Conservation (phyloP, 1,140 invertebrate species). For the Drosophila rufa region DNA sequence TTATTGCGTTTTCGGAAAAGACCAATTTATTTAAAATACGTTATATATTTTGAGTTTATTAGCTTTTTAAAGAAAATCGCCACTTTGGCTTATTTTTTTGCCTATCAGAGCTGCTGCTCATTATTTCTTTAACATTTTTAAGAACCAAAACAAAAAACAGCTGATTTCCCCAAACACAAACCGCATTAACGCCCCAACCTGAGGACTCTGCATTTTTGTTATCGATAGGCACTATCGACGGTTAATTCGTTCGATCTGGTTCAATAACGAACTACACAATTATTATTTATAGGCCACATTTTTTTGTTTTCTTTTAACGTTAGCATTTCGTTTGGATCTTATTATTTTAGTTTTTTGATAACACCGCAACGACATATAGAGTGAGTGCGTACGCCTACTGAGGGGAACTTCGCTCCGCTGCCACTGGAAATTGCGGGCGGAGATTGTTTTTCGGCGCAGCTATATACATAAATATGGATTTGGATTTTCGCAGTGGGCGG, state of each 20-base stretch:
- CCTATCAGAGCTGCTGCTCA: no score
- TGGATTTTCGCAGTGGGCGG: neutral
- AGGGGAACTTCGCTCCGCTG: neutral
- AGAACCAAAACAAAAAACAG: neutral
- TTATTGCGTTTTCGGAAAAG: neutral
- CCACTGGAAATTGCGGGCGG: conserved; percentile 4
- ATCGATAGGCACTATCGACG: conserved; percentile 17
- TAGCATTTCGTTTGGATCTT: conserved; percentile 41
- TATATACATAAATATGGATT: neutral
- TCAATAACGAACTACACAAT: conserved; percentile 15
- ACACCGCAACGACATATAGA: conserved; percentile 34
- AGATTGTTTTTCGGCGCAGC: neutral
- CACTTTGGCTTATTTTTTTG: no score
- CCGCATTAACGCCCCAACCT: neutral
- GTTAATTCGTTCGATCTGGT: conserved; percentile 9
- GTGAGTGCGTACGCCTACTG: conserved; percentile 32
- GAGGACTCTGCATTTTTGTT: neutral
- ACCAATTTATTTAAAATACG: neutral
- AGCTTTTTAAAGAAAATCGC: no score
- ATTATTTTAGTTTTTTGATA: conserved; percentile 16
- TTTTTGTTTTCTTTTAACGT: conserved; percentile 77
- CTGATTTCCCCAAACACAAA: neutral
- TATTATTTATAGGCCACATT: conserved; percentile 64
- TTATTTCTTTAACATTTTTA: neutral
- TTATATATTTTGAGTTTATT: neutral